phyloP scores from a whole-genome alignment of 2,113 vertebrate genomes.

The Equus quagga region DNA sequence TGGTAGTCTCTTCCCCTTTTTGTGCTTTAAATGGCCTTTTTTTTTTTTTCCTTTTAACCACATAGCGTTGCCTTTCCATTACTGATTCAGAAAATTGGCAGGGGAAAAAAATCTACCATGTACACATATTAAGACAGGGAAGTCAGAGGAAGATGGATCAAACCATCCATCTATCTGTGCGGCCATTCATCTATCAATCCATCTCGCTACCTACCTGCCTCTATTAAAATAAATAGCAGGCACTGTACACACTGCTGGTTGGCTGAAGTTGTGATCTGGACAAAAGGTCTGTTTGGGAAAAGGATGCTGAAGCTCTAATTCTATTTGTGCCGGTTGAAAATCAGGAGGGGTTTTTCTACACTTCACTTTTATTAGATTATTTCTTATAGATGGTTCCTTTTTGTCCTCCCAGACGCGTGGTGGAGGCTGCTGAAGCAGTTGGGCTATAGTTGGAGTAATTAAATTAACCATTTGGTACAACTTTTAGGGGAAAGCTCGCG shows the following conservation, averaged over 20 bases:
- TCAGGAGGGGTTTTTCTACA: constrained; percentile 97
- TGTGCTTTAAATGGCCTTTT: constrained; percentile 34
- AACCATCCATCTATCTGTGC: constrained; percentile 80
- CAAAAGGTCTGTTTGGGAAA: constrained; percentile 93
- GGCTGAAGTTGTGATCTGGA: constrained; percentile 87
- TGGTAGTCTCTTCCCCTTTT: constrained; percentile 21
- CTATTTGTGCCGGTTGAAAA: constrained; percentile 98
- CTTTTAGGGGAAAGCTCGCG: constrained; percentile 95
- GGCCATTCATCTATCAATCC: constrained; percentile 81
- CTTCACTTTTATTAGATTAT: constrained; percentile 99
- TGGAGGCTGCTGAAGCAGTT: constrained; percentile 97
- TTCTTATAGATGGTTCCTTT: constrained; percentile 94
- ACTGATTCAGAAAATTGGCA: constrained; percentile 74
- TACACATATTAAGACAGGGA: constrained; percentile 77
- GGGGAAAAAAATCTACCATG: constrained; percentile 68
- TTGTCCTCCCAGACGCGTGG: constrained; percentile 97
- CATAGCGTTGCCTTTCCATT: constrained; percentile 59
- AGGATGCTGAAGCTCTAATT: constrained; percentile 95
- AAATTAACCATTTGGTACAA: constrained; percentile 99
- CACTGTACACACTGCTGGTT: constrained; percentile 86
- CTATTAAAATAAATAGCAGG: constrained; percentile 80
- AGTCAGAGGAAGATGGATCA: constrained; percentile 79
- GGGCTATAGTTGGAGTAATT: constrained; percentile 98
- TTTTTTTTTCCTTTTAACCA: not conserved
- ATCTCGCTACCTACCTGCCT: constrained; percentile 71